Base-by-base conservation (phyloP, 2,113 vertebrate genomes). In the Ammodytes marinus region DNA sequence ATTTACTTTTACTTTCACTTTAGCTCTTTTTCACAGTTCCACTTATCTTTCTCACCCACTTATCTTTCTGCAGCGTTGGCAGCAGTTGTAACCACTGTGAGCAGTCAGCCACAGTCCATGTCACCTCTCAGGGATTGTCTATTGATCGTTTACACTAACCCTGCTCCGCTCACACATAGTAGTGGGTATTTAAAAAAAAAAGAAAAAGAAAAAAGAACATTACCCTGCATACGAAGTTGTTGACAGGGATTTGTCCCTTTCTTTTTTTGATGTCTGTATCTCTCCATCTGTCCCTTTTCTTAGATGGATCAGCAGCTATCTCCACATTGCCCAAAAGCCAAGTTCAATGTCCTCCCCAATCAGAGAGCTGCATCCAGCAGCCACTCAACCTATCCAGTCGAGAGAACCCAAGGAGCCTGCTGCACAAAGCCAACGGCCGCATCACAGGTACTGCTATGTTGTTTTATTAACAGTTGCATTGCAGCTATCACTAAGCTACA, bases 311-410 rank as follows among this genome's bases (percentile, higher is more conserved):
- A 55, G 67, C 67, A 17, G 53, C 17, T 76, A 52, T 67, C 59
- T 64, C 77, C 8, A 0, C 40, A 3, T 4, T 3, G n/a, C 59
- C 53, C 11, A 65, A 59, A 3, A 80, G 49, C n/a, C 70, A 68
- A 65, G 64, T 60, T 43, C 54, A 67, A 47, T 6, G 17, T 60
- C 47, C 50, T 61, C 42, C 60, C 2, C 45, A 55, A 27, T 68
- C 69, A 13, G 55, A 79, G 45, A 46, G 14, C 49, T 0, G 40
- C 43, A 64, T 37, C 70, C 88, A 91, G 6, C 92, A 95, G 68
- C 95, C 95, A 1, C 93, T 96, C 37, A 95, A 96, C 80, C 87
- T 96, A 65, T 95, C 95, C 79, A 87, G 65, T 19, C 89, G 88
- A 82, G 72, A 89, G 63, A 86, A 61, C 10, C 49, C 88, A 13